These are phyloP conservation scores for Chorisops tibialis DNA, from an alignment of 2,888 invertebrate genomes.

Conservation along the genomic window DNA sequence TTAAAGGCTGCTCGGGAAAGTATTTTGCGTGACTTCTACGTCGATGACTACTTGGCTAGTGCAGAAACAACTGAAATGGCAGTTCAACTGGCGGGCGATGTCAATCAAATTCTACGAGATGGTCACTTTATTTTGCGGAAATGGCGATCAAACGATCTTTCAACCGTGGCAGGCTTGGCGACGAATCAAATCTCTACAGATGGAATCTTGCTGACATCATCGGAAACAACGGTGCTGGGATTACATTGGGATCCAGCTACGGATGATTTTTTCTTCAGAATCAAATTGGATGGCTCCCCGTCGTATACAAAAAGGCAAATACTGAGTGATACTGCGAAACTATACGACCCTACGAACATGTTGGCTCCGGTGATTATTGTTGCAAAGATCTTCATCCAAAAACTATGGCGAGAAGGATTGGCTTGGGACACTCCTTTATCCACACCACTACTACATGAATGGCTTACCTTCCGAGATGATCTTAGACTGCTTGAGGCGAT, in stretches of 20 bases:
- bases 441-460: conserved; percentile 15
- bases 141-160: neutral
- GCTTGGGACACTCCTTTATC: conserved; percentile 25
- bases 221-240: neutral
- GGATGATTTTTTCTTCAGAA: conserved; percentile 8
- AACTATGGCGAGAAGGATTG: conserved; percentile 16
- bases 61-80: neutral
- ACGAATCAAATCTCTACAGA: neutral
- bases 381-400: conserved; percentile 24
- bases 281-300: conserved; percentile 16
- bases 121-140: conserved; percentile 5
- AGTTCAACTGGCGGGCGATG: neutral
- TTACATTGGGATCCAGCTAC: conserved; percentile 1
- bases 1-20: neutral
- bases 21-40: neutral
- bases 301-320: neutral
- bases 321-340: neutral
- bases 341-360: conserved; percentile 17
- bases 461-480: conserved; percentile 20
- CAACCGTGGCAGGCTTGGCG: neutral
- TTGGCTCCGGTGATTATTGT: conserved; percentile 28
- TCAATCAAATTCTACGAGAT: neutral
- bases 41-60: neutral
- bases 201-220: neutral
- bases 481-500: conserved; percentile 10